Percentiles rank a stretch among this genome's conserved stretches.
Conservation (phyloP, 2,113 vertebrate species). For the Scartelaos histophorus region DNA sequence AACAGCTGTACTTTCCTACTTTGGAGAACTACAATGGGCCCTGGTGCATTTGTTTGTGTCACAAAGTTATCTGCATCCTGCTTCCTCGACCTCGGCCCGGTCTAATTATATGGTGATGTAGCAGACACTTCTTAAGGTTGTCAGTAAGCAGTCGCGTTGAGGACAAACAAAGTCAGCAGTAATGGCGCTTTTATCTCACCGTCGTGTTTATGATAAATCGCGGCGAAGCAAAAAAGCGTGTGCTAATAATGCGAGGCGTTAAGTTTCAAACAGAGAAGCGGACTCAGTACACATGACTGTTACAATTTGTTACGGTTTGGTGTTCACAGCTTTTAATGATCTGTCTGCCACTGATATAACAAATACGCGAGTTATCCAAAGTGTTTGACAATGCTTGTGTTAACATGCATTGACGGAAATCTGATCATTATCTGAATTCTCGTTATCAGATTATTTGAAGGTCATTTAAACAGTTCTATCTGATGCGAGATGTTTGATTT, state of each 20-base stretch:
- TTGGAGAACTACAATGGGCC: not conserved
- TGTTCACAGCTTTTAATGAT: constrained; percentile 4
- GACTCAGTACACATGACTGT: not conserved
- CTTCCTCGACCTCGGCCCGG: constrained; percentile 1
- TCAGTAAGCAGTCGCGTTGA: not conserved
- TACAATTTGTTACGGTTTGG: not conserved
- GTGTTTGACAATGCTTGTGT: not conserved
- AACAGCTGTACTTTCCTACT: constrained; percentile 5
- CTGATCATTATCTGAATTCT: too few relatives aligned
- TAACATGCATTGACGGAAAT: too few relatives aligned
- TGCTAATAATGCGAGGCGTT: not conserved
- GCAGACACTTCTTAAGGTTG: constrained; percentile 9
- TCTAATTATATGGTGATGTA: constrained; percentile 9
- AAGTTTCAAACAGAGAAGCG: not conserved
- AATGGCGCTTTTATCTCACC: constrained; percentile 3
- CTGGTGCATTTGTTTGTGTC: constrained; percentile 5
- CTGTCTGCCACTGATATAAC: not conserved
- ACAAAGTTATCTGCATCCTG: constrained; percentile 1
- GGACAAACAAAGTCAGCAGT: constrained; percentile 5
- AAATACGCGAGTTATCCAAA: constrained; percentile 1
- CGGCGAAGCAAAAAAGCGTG: not conserved
- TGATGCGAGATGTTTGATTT: too few relatives aligned
- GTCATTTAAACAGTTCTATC: too few relatives aligned
- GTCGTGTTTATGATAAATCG: constrained; percentile 10
- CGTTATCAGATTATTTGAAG: too few relatives aligned